Evolutionary conservation across 2,888 invertebrate species (phyloP), one percentile per base, ranked within the genome.

Genomic region (Linnaemya tessellans): DNA sequence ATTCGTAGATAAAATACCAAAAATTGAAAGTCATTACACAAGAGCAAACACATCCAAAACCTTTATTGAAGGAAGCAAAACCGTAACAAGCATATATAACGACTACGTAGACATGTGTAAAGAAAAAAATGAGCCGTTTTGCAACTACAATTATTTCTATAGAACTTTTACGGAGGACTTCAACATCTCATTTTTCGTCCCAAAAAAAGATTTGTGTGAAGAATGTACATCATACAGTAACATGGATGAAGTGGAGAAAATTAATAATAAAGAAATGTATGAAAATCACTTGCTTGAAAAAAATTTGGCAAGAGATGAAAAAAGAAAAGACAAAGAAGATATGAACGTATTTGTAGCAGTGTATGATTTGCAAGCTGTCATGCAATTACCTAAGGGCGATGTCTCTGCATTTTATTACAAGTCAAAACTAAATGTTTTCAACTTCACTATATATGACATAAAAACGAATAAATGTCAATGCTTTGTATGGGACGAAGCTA

Each of bases 351-450:
- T 71, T 64, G 77, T 83, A 18, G 82, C 82, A 43, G 82, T 82
- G 9, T 71, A 87, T 75, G 87, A 85, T 54, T 71, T 85, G 13
- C 81, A 81, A 79, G 83, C 84, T 38, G 81, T 85, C 43, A 73
- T 85, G 83, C 85, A 87, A 54, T 51, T 84, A 43, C 84, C 79
- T 10, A 84, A 81, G 41, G 75, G 81, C 54, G 58, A 87, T 22
- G 81, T 84, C 11, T 87, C 84, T 18, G 78, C 67, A 18, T 85
- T 85, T 77, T 85, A 84, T 38, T 84, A 78, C 38, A 87, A 87
- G 30, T 85, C 84, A 67, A 85, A 87, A 68, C 8, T 84, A 56
- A 86, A 84, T 84, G 68, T 86, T 78, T 74, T 81, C 13, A 86
- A 84, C 43, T 84, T 84, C 51, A 84, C 80, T 11, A 73, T 84